Evolutionary conservation across 2,888 invertebrate species (phyloP).

Genomic region (Trissolcus brochymenae): DNA sequence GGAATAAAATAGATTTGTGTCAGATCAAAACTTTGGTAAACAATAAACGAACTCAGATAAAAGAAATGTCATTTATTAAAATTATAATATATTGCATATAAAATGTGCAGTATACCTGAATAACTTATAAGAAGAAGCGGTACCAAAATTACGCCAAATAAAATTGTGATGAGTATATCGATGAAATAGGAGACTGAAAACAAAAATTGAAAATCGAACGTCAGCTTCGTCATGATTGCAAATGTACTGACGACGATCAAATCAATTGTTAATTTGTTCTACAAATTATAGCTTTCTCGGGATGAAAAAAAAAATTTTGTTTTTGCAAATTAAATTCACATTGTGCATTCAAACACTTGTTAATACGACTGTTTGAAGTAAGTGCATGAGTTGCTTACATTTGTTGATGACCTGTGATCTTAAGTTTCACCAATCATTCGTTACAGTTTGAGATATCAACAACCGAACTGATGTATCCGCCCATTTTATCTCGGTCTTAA

Average conservation of each 20-base stretch:
- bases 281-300: not conserved
- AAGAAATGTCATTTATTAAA: not conserved
- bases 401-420: slow-evolving; percentile 56
- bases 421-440: slow-evolving; percentile 38
- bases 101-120: slow-evolving; percentile 55
- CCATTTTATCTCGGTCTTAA: slow-evolving; percentile 31
- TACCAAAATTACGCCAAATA: slow-evolving; percentile 49
- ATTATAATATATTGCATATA: slow-evolving; percentile 1
- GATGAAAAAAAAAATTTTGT: not conserved
- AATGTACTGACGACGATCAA: slow-evolving; percentile 27
- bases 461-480: slow-evolving; percentile 31
- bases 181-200: slow-evolving; percentile 59
- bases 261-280: not conserved
- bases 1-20: not conserved
- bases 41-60: too few species aligned
- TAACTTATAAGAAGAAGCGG: slow-evolving; percentile 61
- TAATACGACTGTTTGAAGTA: slow-evolving; percentile 44
- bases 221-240: slow-evolving; percentile 24
- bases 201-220: slow-evolving; percentile 33
- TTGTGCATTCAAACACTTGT: slow-evolving; percentile 27
- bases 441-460: slow-evolving; percentile 48
- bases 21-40: not conserved
- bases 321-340: slow-evolving; percentile 13
- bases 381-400: slow-evolving; percentile 43
- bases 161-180: slow-evolving; percentile 56